Evolutionary conservation across 2,888 invertebrate genomes (phyloP).

Genomic region (Ischnus inquisitorius): DNA sequence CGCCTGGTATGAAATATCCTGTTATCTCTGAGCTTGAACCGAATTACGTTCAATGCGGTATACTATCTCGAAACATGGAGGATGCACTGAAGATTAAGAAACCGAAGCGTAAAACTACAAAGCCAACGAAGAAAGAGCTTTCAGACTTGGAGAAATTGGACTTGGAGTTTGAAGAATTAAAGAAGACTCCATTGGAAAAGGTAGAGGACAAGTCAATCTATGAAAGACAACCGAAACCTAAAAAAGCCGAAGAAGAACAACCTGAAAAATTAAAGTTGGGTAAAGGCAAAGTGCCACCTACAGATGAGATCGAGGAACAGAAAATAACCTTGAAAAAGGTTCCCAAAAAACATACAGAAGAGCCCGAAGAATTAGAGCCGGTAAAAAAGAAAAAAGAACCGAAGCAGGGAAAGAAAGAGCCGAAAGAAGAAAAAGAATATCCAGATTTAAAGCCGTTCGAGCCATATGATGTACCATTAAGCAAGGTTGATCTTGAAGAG

Average conservation of each 20-base stretch:
- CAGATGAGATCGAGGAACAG: constrained; percentile 80
- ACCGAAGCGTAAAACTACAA: constrained; percentile 84
- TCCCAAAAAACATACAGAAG: constrained; percentile 84
- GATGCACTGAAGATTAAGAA: constrained; percentile 86
- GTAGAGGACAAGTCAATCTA: constrained; percentile 83
- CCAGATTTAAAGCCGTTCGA: constrained; percentile 84
- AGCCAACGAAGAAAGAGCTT: constrained; percentile 83
- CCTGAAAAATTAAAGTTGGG: constrained; percentile 85
- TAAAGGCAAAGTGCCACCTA: constrained; percentile 86
- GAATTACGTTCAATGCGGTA: constrained; percentile 85
- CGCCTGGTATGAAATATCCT: constrained; percentile 84
- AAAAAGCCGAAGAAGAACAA: constrained; percentile 85
- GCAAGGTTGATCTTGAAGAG: constrained; percentile 82
- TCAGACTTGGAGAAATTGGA: constrained; percentile 85
- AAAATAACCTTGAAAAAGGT: constrained; percentile 85
- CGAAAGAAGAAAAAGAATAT: constrained; percentile 83
- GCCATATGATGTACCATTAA: constrained; percentile 83
- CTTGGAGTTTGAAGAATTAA: constrained; percentile 84
- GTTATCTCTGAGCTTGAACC: constrained; percentile 83
- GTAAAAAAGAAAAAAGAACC: constrained; percentile 80
- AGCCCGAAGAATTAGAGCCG: constrained; percentile 73
- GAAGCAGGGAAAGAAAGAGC: constrained; percentile 75
- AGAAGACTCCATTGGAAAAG: constrained; percentile 84
- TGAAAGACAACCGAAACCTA: constrained; percentile 84
- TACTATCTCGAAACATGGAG: constrained; percentile 86